Evolutionary conservation across 1,140 invertebrate genomes (phyloP), one percentile per base, ranked within the genome.

Genomic region (Parapsyche elsis): DNA sequence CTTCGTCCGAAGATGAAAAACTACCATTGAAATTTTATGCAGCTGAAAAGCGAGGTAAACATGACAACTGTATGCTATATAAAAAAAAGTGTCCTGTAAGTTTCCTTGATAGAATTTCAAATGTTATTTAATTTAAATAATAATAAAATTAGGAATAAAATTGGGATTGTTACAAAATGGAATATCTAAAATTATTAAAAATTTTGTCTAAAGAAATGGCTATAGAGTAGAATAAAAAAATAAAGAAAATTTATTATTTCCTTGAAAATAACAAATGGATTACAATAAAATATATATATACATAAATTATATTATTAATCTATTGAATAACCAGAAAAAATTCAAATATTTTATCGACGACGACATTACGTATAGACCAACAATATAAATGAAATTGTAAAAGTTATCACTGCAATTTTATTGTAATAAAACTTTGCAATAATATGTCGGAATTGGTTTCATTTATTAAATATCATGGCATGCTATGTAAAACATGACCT

Each of bases 101-200:
- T 61, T 71, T 83, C 30, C 53, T 83, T 23, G 81, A 83, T 71
- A 46, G 46, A 9, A 81, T 83, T 53, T 82, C 83, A 24, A 81
- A 67, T 74, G 75, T 83, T 12, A 19, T 80, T 23, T 44, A 80
- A 49, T 46, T n/a, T 23, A 67, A 26, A 10, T 26, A 12, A 67
- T 21, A 61, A 21, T 14, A 61, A 21, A 9, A 61, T 61, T 61
- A 9, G 5, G 14, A 53, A 53, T 14, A n/a, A n/a, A n/a, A n/a
- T n/a, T n/a, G n/a, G n/a, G n/a, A n/a, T n/a, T n/a, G n/a, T n/a
- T n/a, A 53, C 49, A 1, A 38, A 38, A 7, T 38, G 30, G 1
- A 38, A 38, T 38, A 7, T 38, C 7, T 38, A 7, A 38, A 4
- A 38, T 4, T 4, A 38, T 38, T 7, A 38, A 38, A 38, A n/a